Percentiles rank a stretch among this genome's conserved stretches.
Evolutionary conservation across 2,113 vertebrate species (phyloP).

Genomic region (Oryzias celebensis): DNA sequence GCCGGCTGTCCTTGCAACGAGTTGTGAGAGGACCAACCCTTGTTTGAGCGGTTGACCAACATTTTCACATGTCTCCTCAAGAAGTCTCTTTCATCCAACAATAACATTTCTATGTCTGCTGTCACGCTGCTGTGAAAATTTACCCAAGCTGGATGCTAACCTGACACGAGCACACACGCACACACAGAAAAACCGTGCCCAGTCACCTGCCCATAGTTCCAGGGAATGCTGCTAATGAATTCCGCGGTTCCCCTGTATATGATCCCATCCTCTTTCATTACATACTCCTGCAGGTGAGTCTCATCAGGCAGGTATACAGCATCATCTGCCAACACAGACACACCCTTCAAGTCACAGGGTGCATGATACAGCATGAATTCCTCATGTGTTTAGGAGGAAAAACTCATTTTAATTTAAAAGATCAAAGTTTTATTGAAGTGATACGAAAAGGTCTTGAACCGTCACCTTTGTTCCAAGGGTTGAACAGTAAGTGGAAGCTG

Average conservation of each 20-base stretch:
- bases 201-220: conserved; percentile 89
- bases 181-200: neutral
- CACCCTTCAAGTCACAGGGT: neutral
- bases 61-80: conserved; percentile 63
- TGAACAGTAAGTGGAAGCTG: conserved; percentile 87
- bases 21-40: conserved; percentile 37
- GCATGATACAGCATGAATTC: neutral
- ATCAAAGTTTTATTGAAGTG: no score
- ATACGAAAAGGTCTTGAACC: neutral
- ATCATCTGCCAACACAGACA: conserved; percentile 72
- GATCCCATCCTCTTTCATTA: conserved; percentile 85
- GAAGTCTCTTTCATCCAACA: conserved; percentile 51
- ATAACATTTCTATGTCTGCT: conserved; percentile 15
- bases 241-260: conserved; percentile 82
- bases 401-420: no score
- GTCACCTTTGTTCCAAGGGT: conserved; percentile 91
- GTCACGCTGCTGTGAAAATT: conserved; percentile 59
- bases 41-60: conserved; percentile 60
- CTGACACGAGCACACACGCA: conserved; percentile 6
- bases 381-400: no score
- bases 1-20: conserved; percentile 7
- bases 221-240: conserved; percentile 73
- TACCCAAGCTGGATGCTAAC: conserved; percentile 39
- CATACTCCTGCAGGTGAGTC: conserved; percentile 80
- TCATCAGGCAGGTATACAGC: conserved; percentile 82